Evolutionary conservation across 1,140 invertebrate species (phyloP).

Genomic region (Drosophila melanica): DNA sequence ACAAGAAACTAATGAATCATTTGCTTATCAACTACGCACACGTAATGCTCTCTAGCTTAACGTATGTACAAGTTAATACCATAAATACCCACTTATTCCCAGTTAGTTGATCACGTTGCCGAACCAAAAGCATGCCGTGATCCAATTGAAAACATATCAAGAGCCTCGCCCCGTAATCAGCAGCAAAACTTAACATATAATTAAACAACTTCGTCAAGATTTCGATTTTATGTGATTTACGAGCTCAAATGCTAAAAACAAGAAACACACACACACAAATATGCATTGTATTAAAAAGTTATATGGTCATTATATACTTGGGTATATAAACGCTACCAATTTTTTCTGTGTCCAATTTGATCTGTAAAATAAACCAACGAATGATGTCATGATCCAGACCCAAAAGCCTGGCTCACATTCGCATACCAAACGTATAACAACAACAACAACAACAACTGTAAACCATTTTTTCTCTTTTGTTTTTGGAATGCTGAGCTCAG

Average conservation of each 20-base stretch:
- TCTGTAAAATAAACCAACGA: slow-evolving; percentile 43
- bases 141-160: slow-evolving; percentile 18
- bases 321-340: slow-evolving; percentile 1
- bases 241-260: slow-evolving; percentile 22
- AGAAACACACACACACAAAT: not conserved
- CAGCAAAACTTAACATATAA: slow-evolving; percentile 14
- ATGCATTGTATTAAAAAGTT: slow-evolving; percentile 15
- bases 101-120: slow-evolving; percentile 35
- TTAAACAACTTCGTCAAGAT: slow-evolving; percentile 29
- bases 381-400: slow-evolving; percentile 68
- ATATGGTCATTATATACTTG: not conserved
- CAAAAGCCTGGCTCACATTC: slow-evolving; percentile 55
- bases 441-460: not conserved
- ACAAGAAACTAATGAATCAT: slow-evolving; percentile 21
- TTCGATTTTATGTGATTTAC: slow-evolving; percentile 29
- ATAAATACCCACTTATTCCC: slow-evolving; percentile 20
- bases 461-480: slow-evolving; percentile 35
- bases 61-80: not conserved
- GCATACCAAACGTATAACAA: slow-evolving; percentile 8
- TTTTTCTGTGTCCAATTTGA: slow-evolving; percentile 1
- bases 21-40: slow-evolving; percentile 18
- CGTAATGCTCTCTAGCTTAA: not conserved
- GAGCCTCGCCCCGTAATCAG: slow-evolving; percentile 22
- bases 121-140: slow-evolving; percentile 8
- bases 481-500: slow-evolving; percentile 31